Evolutionary conservation across 2,113 vertebrate species (phyloP).

Genomic region (Tringa solitaria): DNA sequence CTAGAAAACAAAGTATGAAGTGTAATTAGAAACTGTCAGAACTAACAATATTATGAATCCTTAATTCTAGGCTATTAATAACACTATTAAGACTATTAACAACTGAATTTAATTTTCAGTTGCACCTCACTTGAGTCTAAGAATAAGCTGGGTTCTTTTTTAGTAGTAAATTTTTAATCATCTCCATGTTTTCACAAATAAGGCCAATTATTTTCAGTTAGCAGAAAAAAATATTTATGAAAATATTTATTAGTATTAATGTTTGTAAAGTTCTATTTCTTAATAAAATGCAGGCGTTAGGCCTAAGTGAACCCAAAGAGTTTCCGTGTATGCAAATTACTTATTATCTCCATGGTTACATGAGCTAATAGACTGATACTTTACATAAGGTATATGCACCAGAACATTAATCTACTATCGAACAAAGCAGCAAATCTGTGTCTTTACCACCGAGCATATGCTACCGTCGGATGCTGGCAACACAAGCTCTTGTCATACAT

Average conservation of each 20-base stretch:
- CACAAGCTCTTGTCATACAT: neutral
- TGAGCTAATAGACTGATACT: neutral
- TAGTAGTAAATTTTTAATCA: slow-evolving; percentile 1
- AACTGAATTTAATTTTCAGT: neutral
- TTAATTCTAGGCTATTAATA: neutral
- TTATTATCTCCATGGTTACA: slow-evolving; percentile 36
- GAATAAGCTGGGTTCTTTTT: neutral
- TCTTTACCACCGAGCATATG: neutral
- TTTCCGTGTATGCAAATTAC: neutral
- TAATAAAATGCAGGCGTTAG: neutral
- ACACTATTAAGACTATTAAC: neutral
- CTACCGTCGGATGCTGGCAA: neutral
- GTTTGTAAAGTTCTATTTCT: neutral
- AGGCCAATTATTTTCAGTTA: slow-evolving; percentile 18
- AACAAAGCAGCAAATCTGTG: slow-evolving; percentile 6
- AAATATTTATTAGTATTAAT: neutral
- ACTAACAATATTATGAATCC: neutral
- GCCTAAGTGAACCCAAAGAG: neutral
- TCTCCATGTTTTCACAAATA: neutral
- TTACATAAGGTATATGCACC: neutral
- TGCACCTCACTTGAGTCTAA: neutral
- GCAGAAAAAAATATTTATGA: neutral
- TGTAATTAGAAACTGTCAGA: neutral
- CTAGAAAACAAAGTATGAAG: neutral
- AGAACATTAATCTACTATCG: neutral